Evolutionary conservation across 1,140 invertebrate species (phyloP).

Genomic region (Onthophagus taurus): DNA sequence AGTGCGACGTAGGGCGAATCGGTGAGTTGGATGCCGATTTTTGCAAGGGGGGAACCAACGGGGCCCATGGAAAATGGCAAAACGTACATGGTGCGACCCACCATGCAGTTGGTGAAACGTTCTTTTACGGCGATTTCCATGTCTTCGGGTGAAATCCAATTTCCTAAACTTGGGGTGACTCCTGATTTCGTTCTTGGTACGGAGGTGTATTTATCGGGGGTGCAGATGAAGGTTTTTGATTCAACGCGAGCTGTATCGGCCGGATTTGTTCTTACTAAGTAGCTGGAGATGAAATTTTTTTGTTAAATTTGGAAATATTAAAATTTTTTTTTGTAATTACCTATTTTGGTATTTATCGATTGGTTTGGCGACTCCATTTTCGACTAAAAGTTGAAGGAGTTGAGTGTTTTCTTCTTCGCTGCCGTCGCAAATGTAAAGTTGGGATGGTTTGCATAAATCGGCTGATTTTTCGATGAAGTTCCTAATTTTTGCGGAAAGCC

Average conservation of each 20-base stretch:
- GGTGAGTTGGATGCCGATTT: constrained; percentile 95
- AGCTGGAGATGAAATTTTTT: constrained; percentile 47
- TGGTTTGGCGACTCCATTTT: constrained; percentile 65
- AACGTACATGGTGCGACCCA: constrained; percentile 95
- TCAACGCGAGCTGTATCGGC: constrained; percentile 96
- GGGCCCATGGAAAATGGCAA: constrained; percentile 99
- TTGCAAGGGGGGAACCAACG: constrained; percentile 85
- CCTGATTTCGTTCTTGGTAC: constrained; percentile 69
- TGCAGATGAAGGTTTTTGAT: constrained; percentile 91
- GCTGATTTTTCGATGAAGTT: constrained; percentile 72
- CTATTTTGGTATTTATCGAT: constrained; percentile 92
- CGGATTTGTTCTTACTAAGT: constrained; percentile 90
- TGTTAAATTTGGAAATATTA: not conserved
- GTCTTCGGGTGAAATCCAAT: constrained; percentile 87
- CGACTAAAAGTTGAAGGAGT: constrained; percentile 60
- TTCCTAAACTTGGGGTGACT: constrained; percentile 74
- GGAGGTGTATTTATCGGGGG: constrained; percentile 68
- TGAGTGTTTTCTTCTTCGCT: constrained; percentile 69
- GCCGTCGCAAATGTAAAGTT: constrained; percentile 89
- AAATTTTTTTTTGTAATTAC: constrained; percentile 43
- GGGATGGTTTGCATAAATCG: constrained; percentile 73
- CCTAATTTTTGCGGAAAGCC: too few species aligned
- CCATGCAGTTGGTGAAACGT: constrained; percentile 68
- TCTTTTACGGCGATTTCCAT: constrained; percentile 75
- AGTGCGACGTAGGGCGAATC: constrained; percentile 97